Conservation (phyloP, 2,797 vertebrate species). For the Sebastolobus alascanus region DNA sequence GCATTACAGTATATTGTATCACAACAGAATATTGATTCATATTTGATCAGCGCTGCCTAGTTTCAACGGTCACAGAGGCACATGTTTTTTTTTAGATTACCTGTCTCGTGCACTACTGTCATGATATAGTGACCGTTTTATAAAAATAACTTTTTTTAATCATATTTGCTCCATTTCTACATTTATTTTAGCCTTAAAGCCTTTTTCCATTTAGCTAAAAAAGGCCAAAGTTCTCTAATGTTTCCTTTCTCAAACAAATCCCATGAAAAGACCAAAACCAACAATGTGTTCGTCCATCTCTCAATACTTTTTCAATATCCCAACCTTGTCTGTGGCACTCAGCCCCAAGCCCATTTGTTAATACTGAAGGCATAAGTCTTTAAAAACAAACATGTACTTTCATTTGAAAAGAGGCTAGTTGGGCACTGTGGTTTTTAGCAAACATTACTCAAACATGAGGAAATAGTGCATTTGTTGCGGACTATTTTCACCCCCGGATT, state of each 20-base stretch:
- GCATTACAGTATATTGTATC: too few relatives aligned
- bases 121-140: too few relatives aligned
- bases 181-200: too few relatives aligned
- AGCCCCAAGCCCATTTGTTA: neutral
- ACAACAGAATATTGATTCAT: too few relatives aligned
- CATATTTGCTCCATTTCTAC: too few relatives aligned
- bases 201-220: too few relatives aligned
- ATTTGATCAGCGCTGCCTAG: too few relatives aligned
- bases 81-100: too few relatives aligned
- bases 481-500: neutral
- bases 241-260: neutral
- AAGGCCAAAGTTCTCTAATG: neutral
- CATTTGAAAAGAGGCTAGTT: neutral
- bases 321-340: neutral
- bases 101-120: rapidly evolving
- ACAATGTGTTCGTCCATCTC: neutral
- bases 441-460: neutral
- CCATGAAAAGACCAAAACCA: neutral
- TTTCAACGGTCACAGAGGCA: rapidly evolving
- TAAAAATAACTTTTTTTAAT: too few relatives aligned
- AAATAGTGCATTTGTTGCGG: neutral
- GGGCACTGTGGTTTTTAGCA: neutral
- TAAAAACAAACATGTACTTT: neutral
- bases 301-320: neutral
- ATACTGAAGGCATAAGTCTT: neutral